Base-by-base conservation (phyloP, 2,113 vertebrate genomes). In the Tonatia bakeri region DNA sequence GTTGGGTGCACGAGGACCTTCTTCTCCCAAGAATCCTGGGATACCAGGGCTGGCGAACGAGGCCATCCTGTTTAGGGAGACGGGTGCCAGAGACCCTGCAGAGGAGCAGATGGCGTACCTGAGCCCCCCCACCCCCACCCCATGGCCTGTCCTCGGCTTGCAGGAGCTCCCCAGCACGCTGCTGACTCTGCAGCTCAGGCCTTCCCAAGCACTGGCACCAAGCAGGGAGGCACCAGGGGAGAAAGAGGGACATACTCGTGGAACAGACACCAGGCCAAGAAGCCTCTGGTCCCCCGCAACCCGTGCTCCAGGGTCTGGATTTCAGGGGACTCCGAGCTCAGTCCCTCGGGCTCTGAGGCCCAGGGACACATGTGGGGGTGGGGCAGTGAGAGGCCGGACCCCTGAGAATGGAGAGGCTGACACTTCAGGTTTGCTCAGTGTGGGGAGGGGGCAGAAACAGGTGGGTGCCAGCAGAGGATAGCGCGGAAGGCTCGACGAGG, bases 21-120 rank as follows among this genome's bases (percentile, higher is more conserved):
- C 4, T 1, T 50, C 38, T 73, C 40, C 65, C 38, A 45, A 81
- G 52, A 82, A 45, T 15, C 36, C 82, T 80, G 85, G 77, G 64
- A 19, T 6, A 6, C 0, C 4, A 6, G 28, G 12, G 26, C 50
- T 50, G 64, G 56, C 36, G 12, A 5, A 40, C 0, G 1, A 52
- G 38, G 3, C 19, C 31, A 9, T 1, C 28, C 0, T 70, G 22
- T 26, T 19, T 22, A 33, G 50, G 31, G 16, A 31, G 12, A 22
- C 1, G 6, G 80, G 59, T 8, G 26, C 45, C 26, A 1, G 9
- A 33, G 43, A 12, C 0, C 26, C 38, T 59, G 36, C 40, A 0
- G 6, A 47, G 56, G 4, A 6, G 14, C 3, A 2, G 28, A 17
- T 1, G 22, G 75, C 1, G 4, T 17, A 3, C 47, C 45, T 0